Evolutionary conservation across 2,797 vertebrate species (phyloP).

Genomic region (Acanthornis magna): DNA sequence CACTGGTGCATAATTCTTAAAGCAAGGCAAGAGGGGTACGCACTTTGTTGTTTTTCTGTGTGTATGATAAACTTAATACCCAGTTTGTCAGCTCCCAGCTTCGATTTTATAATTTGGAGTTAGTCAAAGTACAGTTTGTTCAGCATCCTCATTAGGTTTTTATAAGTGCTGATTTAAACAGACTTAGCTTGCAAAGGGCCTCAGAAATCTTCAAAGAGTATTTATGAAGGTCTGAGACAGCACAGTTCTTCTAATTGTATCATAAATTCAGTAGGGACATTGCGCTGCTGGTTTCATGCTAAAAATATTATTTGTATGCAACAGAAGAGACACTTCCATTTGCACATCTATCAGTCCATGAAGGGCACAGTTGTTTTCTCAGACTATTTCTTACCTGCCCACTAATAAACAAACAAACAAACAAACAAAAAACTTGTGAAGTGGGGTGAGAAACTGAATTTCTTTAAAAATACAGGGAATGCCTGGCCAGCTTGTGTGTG

Average conservation of each 20-base stretch:
- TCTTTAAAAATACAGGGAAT: neutral
- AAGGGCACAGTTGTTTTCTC: neutral
- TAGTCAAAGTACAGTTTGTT: neutral
- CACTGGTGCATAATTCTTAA: neutral
- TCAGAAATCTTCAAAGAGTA: conserved; percentile 36
- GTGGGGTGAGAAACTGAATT: neutral
- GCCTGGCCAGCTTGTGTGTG: neutral
- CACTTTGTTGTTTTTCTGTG: neutral
- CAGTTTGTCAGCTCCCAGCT: neutral
- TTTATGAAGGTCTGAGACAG: neutral
- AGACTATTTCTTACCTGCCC: neutral
- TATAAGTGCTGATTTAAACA: conserved; percentile 16
- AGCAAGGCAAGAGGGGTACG: neutral
- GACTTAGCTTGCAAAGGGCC: neutral
- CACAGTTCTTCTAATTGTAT: conserved; percentile 6
- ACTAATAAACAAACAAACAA: neutral
- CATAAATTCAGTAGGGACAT: neutral
- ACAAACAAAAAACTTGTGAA: neutral
- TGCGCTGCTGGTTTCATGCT: neutral
- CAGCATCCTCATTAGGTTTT: neutral
- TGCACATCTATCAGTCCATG: neutral
- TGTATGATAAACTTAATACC: neutral
- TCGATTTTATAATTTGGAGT: neutral
- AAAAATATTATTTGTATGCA: conserved; percentile 19
- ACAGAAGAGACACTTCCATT: neutral